Evolutionary conservation across 2,797 vertebrate species (phyloP).

Genomic region (Otus scops): DNA sequence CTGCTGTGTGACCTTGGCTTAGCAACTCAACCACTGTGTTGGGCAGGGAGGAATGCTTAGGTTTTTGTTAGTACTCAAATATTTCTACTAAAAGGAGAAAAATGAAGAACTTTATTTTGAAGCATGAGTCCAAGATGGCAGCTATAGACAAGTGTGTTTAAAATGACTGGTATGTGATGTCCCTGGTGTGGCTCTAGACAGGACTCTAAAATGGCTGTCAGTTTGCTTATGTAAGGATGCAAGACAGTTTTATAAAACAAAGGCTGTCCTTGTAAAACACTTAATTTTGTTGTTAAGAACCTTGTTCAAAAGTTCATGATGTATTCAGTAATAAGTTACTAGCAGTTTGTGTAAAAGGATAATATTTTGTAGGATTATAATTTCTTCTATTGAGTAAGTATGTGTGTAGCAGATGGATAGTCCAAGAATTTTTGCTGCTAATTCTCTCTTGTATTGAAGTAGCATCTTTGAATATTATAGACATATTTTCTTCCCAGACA

Average conservation of each 20-base stretch:
- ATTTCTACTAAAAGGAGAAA: neutral
- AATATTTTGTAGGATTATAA: neutral
- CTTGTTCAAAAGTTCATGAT: neutral
- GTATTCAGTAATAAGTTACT: neutral
- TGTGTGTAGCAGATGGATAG: neutral
- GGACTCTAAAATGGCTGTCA: neutral
- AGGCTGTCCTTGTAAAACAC: neutral
- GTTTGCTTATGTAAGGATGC: neutral
- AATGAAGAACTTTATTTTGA: neutral
- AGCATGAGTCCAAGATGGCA: neutral
- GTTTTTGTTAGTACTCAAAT: neutral
- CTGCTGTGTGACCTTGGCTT: neutral
- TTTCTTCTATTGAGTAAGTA: neutral
- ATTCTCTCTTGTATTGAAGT: neutral
- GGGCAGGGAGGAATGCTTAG: neutral
- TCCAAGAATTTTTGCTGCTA: neutral
- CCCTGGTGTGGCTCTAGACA: neutral
- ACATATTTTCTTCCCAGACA: neutral
- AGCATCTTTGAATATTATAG: neutral
- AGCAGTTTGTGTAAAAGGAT: neutral
- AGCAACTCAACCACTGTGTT: neutral
- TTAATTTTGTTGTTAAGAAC: neutral
- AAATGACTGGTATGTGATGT: neutral
- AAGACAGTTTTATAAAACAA: neutral
- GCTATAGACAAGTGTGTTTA: neutral